Conservation (phyloP, 2,113 vertebrate genomes). For the Varanus salvator region DNA sequence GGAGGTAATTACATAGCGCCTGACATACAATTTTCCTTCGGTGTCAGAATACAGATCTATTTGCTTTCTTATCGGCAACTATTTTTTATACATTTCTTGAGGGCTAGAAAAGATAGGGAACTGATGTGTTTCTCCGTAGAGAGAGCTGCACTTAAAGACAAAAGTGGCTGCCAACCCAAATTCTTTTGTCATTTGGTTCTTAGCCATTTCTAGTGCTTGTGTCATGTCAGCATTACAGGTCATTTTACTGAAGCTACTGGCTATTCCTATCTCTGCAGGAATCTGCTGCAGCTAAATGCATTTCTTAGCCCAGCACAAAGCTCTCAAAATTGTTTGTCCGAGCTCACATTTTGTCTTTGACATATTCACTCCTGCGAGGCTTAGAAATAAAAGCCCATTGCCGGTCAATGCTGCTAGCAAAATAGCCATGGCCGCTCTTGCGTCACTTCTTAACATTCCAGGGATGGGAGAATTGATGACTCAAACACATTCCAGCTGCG, state of each 20-base stretch:
- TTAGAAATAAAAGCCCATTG: constrained; percentile 44
- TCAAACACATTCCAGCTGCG: constrained; percentile 44
- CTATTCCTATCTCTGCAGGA: constrained; percentile 55
- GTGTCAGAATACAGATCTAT: constrained; percentile 29
- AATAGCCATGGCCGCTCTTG: neutral
- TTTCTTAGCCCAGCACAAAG: constrained; percentile 41
- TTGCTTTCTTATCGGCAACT: constrained; percentile 33
- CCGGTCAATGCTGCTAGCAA: neutral
- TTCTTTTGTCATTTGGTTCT: constrained; percentile 54
- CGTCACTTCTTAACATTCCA: constrained; percentile 33
- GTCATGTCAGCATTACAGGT: constrained; percentile 63
- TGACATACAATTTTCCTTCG: neutral
- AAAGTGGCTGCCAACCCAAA: constrained; percentile 40
- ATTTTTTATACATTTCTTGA: constrained; percentile 42
- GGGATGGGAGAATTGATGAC: constrained; percentile 43
- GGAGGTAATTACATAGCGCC: constrained; percentile 22
- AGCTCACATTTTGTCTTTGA: constrained; percentile 24
- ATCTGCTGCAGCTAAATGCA: constrained; percentile 44
- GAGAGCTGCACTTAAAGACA: constrained; percentile 38
- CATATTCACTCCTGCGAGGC: constrained; percentile 43
- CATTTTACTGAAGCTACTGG: constrained; percentile 53
- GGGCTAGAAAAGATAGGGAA: constrained; percentile 1
- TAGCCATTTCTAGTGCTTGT: constrained; percentile 58
- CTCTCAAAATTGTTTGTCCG: constrained; percentile 58
- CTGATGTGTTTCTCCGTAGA: constrained; percentile 43